A percentile compares a stretch with the other conserved stretches of the same genome.
These are phyloP conservation scores for Saccostrea cuccullata DNA, from an alignment of 1,140 invertebrate genomes.

Conservation along the genomic window DNA sequence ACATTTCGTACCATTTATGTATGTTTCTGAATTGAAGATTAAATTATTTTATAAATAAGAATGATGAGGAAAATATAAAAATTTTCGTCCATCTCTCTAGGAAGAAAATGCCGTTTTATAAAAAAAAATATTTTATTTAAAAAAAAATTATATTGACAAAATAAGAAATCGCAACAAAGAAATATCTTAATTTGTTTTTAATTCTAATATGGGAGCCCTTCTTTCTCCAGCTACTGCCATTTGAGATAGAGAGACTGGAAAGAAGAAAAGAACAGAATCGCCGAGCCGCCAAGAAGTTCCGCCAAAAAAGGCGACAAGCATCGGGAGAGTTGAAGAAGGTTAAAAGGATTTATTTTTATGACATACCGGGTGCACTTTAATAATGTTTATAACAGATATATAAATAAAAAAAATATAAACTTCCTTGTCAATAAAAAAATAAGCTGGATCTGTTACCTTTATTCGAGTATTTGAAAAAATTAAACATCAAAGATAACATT, in stretches of 20 bases:
- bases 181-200: neutral
- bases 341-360: neutral
- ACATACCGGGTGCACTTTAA: neutral
- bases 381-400: neutral
- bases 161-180: too few species aligned
- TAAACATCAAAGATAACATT: neutral
- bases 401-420: neutral
- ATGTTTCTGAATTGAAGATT: too few species aligned
- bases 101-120: too few species aligned
- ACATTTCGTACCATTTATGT: too few species aligned
- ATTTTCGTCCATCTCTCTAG: too few species aligned
- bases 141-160: too few species aligned
- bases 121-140: too few species aligned
- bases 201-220: neutral
- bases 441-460: neutral
- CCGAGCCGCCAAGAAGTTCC: slow-evolving; percentile 21
- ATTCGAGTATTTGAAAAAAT: neutral
- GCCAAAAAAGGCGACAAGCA: slow-evolving; percentile 4
- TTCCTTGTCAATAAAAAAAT: neutral
- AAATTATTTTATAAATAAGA: too few species aligned
- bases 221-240: neutral
- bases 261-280: slow-evolving; percentile 18
- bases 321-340: slow-evolving; percentile 16
- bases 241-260: slow-evolving; percentile 15
- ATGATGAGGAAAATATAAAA: too few species aligned